Conservation (phyloP, 2,113 vertebrate species). For the Muntiacus muntjak region DNA sequence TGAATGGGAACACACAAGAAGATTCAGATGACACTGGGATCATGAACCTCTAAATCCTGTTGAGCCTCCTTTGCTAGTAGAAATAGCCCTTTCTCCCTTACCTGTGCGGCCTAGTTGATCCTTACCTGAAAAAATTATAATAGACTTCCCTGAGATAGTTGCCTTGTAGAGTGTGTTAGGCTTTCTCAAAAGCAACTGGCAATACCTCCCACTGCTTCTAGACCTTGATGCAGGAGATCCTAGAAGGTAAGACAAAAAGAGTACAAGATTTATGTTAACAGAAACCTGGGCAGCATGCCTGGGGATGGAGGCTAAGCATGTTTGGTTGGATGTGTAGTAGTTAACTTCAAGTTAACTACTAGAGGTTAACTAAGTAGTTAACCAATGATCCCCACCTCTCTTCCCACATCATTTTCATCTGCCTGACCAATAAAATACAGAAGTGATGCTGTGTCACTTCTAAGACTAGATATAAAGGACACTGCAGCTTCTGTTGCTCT, state of each 20-base stretch:
- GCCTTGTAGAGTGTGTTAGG: background rate
- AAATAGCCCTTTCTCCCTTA: background rate
- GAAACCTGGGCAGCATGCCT: background rate
- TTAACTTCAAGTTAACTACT: background rate
- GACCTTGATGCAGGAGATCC: background rate
- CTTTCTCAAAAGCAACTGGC: background rate
- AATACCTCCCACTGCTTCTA: background rate
- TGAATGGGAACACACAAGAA: background rate
- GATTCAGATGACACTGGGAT: background rate
- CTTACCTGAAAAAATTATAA: background rate
- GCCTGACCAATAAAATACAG: background rate
- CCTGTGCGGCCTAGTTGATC: background rate
- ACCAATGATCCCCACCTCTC: background rate
- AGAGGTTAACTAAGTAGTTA: background rate
- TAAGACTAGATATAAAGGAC: background rate
- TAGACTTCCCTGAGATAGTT: background rate
- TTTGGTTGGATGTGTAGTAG: background rate
- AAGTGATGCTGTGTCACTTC: background rate
- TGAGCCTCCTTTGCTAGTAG: background rate
- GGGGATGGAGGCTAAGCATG: background rate
- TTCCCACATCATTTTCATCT: background rate
- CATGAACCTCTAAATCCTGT: background rate
- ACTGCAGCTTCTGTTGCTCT: background rate
- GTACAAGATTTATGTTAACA: background rate
- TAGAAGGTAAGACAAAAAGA: background rate